Base-by-base conservation (phyloP, 1,140 invertebrate species). In the Drosophila bocki region DNA sequence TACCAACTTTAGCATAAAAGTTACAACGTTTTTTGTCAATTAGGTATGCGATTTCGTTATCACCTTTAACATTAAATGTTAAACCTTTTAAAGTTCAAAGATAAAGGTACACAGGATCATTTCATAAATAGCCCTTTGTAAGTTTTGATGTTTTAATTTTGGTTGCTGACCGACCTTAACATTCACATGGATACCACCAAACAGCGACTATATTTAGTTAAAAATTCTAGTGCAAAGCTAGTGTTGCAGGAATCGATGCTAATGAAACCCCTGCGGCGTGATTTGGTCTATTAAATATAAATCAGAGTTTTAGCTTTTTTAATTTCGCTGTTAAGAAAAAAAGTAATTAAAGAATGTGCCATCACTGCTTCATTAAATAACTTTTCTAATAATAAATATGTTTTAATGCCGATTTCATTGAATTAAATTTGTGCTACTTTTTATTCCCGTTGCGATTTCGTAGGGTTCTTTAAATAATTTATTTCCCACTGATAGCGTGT, bases 361-460 rank as follows among this genome's bases (percentile, higher is more conserved):
- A 9, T 42, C 7, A 42, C 41, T 37, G 13, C 13, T 22, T 45
- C 11, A 11, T 13, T 22, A 3, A 47, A 13, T 1, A 7, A 22
- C 6, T 22, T 45, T 11, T 6, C 6, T 13, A 22, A 29, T 3
- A 9, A 17, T 45, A 11, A 33, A 12, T 44, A 44, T 33, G 2
- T 68, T 45, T 48, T 59, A 39, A 39, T 37, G 33, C 17, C 33
- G 26, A 58, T 22, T 65, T 37, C 4, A 32, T 29, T 6, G 39
- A 54, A 15, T 29, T 29, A 29, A 6, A 5, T 29, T 29, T 29
- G 26, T 29, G 26, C 0, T 29, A 29, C 7, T 29, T 29, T n/a
- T 5, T 3, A 11, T n/a, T 29, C n/a, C 13, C 7, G 11, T 9
- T 54, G 8, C 17, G 12, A 53, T 8, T 35, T 22, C 1, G n/a